Evolutionary conservation across 2,888 invertebrate species (phyloP).

Genomic region (Boloria euphrosyne): DNA sequence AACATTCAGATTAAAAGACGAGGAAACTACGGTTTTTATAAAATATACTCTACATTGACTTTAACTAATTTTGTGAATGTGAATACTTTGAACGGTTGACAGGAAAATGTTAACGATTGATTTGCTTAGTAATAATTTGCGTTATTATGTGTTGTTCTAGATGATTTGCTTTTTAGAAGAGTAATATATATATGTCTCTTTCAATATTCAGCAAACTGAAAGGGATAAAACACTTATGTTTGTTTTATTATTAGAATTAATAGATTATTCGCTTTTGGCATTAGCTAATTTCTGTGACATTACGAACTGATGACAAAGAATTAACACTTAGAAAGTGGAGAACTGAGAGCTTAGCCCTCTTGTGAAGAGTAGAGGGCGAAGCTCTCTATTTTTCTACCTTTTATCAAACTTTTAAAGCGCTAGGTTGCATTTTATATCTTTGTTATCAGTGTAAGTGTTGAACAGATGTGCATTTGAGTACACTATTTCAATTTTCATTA

Average conservation of each 20-base stretch:
- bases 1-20: background rate
- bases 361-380: no score
- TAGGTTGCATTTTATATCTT: background rate
- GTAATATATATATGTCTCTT: no score
- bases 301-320: slow-evolving; percentile 12
- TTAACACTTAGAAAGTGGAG: background rate
- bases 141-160: no score
- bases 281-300: background rate
- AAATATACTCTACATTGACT: background rate
- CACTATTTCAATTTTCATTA: slow-evolving; percentile 7
- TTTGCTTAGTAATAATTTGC: no score
- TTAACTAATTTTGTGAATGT: no score
- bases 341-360: slow-evolving; percentile 2
- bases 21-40: slow-evolving; percentile 2
- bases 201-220: background rate
- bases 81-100: no score
- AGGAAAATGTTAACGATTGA: no score
- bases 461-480: slow-evolving; percentile 8
- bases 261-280: slow-evolving; percentile 7
- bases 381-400: no score
- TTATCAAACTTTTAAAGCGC: background rate
- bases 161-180: no score
- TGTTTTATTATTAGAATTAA: background rate
- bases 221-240: background rate
- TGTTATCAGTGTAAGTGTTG: slow-evolving; percentile 6